Conservation (phyloP, 2,113 vertebrate species). For the Syngnathus floridae region DNA sequence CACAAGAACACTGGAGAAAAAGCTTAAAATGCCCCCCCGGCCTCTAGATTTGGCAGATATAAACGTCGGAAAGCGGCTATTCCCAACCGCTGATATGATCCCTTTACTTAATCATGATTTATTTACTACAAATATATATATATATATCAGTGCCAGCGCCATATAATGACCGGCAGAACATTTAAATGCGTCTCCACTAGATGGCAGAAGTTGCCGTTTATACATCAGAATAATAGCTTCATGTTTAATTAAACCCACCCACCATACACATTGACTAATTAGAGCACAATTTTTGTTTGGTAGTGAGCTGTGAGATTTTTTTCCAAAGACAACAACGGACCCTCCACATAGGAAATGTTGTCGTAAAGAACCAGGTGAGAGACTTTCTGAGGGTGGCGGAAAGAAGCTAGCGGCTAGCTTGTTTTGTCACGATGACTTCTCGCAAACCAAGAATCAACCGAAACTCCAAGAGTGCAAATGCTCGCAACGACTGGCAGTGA, state of each 20-base stretch:
- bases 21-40: conserved; percentile 85
- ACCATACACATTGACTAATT: neutral
- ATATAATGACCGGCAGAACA: neutral
- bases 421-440: neutral
- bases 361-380: too few species aligned
- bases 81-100: conserved; percentile 2
- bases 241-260: neutral
- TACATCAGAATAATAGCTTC: neutral
- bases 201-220: neutral
- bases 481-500: conserved; percentile 53
- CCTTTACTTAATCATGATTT: neutral
- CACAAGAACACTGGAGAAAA: conserved; percentile 88
- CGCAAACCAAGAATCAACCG: neutral
- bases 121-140: neutral
- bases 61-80: conserved; percentile 79
- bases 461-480: neutral
- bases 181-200: neutral
- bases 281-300: neutral
- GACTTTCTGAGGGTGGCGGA: too few species aligned
- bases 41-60: conserved; percentile 75
- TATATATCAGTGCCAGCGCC: neutral
- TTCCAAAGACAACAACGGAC: too few species aligned
- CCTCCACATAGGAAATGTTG: neutral
- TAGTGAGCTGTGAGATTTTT: neutral
- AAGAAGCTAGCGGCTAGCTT: neutral